Conservation (phyloP, 2,113 vertebrate genomes). For the Datnioides undecimradiatus region DNA sequence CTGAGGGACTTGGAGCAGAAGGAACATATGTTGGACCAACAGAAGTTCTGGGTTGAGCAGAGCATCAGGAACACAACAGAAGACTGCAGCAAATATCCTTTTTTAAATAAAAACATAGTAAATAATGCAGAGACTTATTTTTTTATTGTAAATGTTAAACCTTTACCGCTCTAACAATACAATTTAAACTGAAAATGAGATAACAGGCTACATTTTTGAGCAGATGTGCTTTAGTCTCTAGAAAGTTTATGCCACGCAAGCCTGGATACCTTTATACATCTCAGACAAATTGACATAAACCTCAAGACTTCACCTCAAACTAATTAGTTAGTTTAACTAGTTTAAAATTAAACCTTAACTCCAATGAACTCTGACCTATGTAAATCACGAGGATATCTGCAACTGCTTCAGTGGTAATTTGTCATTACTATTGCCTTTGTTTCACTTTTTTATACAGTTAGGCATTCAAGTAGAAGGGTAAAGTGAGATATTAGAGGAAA, state of each 20-base stretch:
- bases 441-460: background rate
- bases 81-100: conserved; percentile 95
- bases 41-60: conserved; percentile 92
- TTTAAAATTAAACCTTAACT: conserved; percentile 86
- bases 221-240: background rate
- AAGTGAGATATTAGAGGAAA: no score
- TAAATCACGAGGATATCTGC: conserved; percentile 95
- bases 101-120: background rate
- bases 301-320: background rate
- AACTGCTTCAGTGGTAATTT: conserved; percentile 92
- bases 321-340: no score
- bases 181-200: background rate
- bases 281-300: background rate
- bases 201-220: background rate
- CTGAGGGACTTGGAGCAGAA: conserved; percentile 89
- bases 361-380: conserved; percentile 88
- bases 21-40: conserved; percentile 92
- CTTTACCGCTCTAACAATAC: background rate
- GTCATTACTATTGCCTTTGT: background rate
- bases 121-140: background rate
- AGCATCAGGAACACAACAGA: conserved; percentile 94
- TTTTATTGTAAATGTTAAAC: background rate
- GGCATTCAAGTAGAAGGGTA: background rate
- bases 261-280: background rate
- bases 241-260: background rate